A percentile compares a stretch with the other conserved stretches of the same genome.
Conservation (phyloP, 2,113 vertebrate genomes). For the Sorex araneus region DNA sequence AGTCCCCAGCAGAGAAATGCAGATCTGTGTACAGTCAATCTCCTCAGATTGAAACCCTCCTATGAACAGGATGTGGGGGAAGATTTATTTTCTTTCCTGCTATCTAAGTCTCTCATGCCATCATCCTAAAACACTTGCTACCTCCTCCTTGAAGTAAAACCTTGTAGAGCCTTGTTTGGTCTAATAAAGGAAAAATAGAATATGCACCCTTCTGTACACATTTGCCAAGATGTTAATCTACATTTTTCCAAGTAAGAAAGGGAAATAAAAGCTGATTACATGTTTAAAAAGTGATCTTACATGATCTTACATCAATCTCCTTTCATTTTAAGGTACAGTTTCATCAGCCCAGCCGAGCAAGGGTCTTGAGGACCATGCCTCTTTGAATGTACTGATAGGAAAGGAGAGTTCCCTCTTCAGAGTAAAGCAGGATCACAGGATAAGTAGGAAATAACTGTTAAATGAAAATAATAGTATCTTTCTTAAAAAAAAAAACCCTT, state of each 20-base stretch:
- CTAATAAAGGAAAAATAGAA: neutral
- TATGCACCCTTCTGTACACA: too few species aligned
- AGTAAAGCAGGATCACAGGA: too few species aligned
- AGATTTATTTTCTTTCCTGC: neutral
- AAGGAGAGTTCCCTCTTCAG: too few species aligned
- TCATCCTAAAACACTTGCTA: neutral
- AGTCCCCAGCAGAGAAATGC: neutral
- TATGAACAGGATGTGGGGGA: rapidly evolving
- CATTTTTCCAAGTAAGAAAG: neutral
- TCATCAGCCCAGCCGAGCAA: neutral
- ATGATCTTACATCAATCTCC: rapidly evolving
- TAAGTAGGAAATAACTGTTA: too few species aligned
- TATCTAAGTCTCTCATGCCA: neutral
- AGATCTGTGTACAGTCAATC: neutral
- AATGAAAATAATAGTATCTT: too few species aligned
- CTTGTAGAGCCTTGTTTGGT: rapidly evolving
- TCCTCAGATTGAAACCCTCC: neutral
- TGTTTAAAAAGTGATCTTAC: neutral
- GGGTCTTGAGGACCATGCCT: too few species aligned
- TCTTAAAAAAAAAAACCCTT: too few species aligned
- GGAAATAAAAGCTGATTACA: neutral
- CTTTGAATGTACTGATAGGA: too few species aligned
- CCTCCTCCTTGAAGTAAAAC: neutral
- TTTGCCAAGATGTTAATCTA: too few species aligned
- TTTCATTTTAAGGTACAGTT: too few species aligned